A percentile compares a stretch with the other conserved stretches of the same genome.
These are phyloP conservation scores for Lasioglossum pauxillum DNA, from an alignment of 2,888 invertebrate genomes.

Conservation along the genomic window DNA sequence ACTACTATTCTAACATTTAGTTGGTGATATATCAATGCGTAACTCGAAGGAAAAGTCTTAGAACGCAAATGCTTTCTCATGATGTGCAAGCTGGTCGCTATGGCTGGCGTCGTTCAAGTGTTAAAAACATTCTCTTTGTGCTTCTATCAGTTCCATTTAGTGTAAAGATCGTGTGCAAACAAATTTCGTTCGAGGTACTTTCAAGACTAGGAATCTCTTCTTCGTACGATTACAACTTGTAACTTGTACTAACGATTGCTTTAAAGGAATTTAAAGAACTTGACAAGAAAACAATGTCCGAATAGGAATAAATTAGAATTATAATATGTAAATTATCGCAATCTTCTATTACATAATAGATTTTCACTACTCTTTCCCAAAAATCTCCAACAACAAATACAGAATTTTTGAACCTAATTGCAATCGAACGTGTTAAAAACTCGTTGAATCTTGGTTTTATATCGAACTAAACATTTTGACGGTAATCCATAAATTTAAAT, in stretches of 20 bases:
- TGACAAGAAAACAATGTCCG: neutral
- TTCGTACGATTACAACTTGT: neutral
- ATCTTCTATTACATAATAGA: neutral
- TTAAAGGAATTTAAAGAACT: neutral
- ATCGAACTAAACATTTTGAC: too few relatives aligned
- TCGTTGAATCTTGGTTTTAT: neutral
- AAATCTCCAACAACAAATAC: neutral
- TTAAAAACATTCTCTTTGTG: slow-evolving; percentile 33
- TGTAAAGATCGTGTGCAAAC: neutral
- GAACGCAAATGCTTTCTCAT: slow-evolving; percentile 19
- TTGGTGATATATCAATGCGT: slow-evolving; percentile 22
- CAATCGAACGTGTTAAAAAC: neutral
- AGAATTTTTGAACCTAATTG: neutral
- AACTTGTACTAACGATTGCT: neutral
- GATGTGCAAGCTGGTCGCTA: slow-evolving; percentile 16
- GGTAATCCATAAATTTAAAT: too few relatives aligned
- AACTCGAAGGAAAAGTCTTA: slow-evolving; percentile 16
- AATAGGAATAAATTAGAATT: neutral
- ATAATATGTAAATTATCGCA: neutral
- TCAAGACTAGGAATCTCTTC: slow-evolving; percentile 39
- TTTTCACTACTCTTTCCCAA: neutral
- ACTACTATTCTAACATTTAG: slow-evolving; percentile 25
- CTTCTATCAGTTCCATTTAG: neutral
- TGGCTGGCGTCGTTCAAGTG: slow-evolving; percentile 38
- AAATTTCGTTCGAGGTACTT: slow-evolving; percentile 44